Evolutionary conservation across 2,888 invertebrate genomes (phyloP).

Genomic region (Leptopilina drosophilae): DNA sequence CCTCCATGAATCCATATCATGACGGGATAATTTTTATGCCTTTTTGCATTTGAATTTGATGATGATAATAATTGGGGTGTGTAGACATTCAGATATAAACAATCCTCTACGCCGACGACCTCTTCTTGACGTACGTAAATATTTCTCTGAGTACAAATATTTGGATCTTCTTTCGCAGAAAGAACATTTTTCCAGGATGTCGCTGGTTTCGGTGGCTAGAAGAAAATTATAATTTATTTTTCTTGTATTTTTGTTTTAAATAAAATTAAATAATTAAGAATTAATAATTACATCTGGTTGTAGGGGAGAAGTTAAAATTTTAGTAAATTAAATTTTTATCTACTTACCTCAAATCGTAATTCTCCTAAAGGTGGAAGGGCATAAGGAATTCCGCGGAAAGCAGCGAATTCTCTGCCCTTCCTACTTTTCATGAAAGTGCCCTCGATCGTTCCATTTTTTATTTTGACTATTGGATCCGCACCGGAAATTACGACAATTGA

Average conservation of each 20-base stretch:
- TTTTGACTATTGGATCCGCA: conserved; percentile 67
- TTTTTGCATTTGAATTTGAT: conserved; percentile 69
- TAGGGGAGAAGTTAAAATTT: too few relatives aligned
- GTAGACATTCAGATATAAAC: conserved; percentile 88
- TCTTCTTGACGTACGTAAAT: conserved; percentile 82
- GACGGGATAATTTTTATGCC: conserved; percentile 78
- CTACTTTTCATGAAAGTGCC: conserved; percentile 80
- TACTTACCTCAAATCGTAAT: conserved; percentile 81
- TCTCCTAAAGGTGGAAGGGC: conserved; percentile 82
- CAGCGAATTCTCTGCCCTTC: conserved; percentile 80
- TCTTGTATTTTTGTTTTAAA: too few relatives aligned
- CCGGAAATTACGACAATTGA: conserved; percentile 8
- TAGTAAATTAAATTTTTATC: too few relatives aligned
- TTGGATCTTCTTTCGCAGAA: conserved; percentile 82
- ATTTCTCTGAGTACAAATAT: conserved; percentile 88
- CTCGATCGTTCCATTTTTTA: conserved; percentile 79
- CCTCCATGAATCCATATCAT: conserved; percentile 88
- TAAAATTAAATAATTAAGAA: too few relatives aligned
- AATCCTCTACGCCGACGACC: conserved; percentile 88
- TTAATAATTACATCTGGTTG: too few relatives aligned
- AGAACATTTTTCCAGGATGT: conserved; percentile 82
- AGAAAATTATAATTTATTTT: background rate
- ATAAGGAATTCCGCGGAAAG: conserved; percentile 83
- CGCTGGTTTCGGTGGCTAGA: conserved; percentile 82
- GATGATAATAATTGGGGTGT: conserved; percentile 78